Base-by-base conservation (phyloP, 1,140 invertebrate genomes). In the Atta cephalotes region DNA sequence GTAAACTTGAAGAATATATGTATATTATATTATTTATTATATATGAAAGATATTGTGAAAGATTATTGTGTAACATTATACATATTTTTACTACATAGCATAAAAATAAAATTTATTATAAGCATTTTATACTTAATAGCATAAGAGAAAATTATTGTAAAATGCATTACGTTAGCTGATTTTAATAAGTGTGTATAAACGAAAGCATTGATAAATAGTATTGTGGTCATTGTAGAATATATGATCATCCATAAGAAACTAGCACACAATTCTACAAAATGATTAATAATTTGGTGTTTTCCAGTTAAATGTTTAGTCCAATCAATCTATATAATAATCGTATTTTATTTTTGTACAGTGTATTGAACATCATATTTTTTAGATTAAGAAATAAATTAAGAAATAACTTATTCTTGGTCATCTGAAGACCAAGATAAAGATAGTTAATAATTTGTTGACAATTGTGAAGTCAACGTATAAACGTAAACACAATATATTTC, bases 121-220 rank as follows among this genome's bases (percentile, higher is more conserved):
- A 82, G 82, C 60, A 87, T 51, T 90, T 90, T 39, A 82, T 87
- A 89, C 72, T 86, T 90, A 76, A 84, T 86, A 87, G 78, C 63
- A 89, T 87, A 65, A 65, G 62, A 31, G 25, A 45, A 65, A 68
- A 71, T 58, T 74, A 60, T 76, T 84, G 14, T 79, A 85, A 80
- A 85, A 6, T 70, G 51, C 39, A 72, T 89, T 72, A 39, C 12
- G 45, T 85, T 86, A 86, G 81, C 56, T 51, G 28, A 86, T 81
- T 86, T 51, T 35, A 74, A 66, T 88, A 62, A 80, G 28, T 65
- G 70, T 58, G 56, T 49, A 51, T 74, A 89, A 21, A 66, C 5
- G 31, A 85, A 16, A 71, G 31, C 51, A 79, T 65, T 25, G 39
- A 74, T 84, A 62, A 74, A 45, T 62, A 76, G 7, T 72, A 60